Evolutionary conservation across 1,140 invertebrate genomes (phyloP), one percentile per base, ranked within the genome.

Genomic region (Drosophila punjabiensis): DNA sequence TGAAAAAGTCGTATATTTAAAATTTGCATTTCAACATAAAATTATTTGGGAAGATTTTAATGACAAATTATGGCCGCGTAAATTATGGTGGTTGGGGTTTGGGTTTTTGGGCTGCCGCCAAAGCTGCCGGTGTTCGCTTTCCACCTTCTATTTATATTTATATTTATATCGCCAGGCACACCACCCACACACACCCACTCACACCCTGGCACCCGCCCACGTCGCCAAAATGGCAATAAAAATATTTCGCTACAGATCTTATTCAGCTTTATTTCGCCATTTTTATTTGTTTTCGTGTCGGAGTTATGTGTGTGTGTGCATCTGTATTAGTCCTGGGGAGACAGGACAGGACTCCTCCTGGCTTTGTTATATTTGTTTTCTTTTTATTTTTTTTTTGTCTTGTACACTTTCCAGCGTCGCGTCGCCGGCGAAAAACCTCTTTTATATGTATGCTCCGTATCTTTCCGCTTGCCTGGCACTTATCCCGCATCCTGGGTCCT

Each of bases 1-100:
- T 82, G 67, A 55, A 78, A 80, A 80, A 75, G 59, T 73, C 76
- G 76, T 90, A 85, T 89, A 89, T 85, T 90, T 64, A 79, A 90
- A 90, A 90, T 90, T 90, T 90, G 86, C 86, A 90, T 90, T 90
- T 90, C 86, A 90, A 90, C 86, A 90, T 90, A 86, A 90, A 90
- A 90, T 90, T 90, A 90, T 92, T 91, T 81, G 62, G 63, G 61
- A 88, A 92, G 89, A 92, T 92, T 92, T 91, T 92, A 91, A 92
- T 92, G 89, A 92, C 89, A 92, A 92, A 92, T 92, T 92, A 92
- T 92, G 89, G 82, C 67, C 73, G 89, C 89, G 88, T 92, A 91
- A 92, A 92, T 92, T 92, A 92, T 89, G 79, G 63, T 73, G 66
- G 77, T 45, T 64, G 9, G 18, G 18, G 20, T 6, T 30, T 11